These are phyloP conservation scores for Drosophila cognata DNA, from an alignment of 2,888 invertebrate species.

Conservation along the genomic window DNA sequence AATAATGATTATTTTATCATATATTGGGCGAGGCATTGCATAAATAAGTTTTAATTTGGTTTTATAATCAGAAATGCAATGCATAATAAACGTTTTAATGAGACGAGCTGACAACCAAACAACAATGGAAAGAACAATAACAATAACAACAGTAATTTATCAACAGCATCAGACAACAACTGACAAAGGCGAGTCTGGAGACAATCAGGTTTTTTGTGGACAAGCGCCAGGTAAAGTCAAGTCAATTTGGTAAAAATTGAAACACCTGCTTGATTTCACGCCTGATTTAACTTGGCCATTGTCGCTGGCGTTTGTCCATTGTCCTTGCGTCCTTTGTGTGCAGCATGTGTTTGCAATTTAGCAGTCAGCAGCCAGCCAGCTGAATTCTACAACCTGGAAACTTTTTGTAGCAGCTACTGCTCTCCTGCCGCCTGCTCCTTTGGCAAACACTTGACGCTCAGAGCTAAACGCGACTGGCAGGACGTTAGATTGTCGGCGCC, in stretches of 20 bases:
- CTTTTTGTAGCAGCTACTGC: conserved; percentile 15
- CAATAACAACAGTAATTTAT: conserved; percentile 56
- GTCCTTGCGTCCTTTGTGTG: conserved; percentile 32
- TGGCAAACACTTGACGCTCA: conserved; percentile 74
- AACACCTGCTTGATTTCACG: conserved; percentile 82
- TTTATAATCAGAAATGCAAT: conserved; percentile 74
- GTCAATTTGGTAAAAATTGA: conserved; percentile 79
- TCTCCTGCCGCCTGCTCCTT: conserved; percentile 38
- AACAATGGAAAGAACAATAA: conserved; percentile 14
- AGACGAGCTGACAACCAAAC: conserved; percentile 63
- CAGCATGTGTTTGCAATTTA: conserved; percentile 81
- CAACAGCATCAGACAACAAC: conserved; percentile 44
- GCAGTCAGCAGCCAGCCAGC: conserved; percentile 65
- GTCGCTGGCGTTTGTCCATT: conserved; percentile 57
- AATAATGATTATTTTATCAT: conserved; percentile 59
- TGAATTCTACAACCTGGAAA: conserved; percentile 67
- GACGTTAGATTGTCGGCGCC: conserved; percentile 58
- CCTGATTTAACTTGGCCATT: conserved; percentile 80
- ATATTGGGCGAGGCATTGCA: conserved; percentile 51
- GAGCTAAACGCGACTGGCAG: conserved; percentile 45
- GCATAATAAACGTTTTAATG: conserved; percentile 77
- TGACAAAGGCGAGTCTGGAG: conserved; percentile 29
- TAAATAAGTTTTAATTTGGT: conserved; percentile 76
- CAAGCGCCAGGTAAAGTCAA: conserved; percentile 53
- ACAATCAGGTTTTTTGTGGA: conserved; percentile 3